Percentiles rank a stretch among this genome's conserved stretches.
Conservation (phyloP, 2,797 vertebrate genomes). For the Megalops cyprinoides region DNA sequence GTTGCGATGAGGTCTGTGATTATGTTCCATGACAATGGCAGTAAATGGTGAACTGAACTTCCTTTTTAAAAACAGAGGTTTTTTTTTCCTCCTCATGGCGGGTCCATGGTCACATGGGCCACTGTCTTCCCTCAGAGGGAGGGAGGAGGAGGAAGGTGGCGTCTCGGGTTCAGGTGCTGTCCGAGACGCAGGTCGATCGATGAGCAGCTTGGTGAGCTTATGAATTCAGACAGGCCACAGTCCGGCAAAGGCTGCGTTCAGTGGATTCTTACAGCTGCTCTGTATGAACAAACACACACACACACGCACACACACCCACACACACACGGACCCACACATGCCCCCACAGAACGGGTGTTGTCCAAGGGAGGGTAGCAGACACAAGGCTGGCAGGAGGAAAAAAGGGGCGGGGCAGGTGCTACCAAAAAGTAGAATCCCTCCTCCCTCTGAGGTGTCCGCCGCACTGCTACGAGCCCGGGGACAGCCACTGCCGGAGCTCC, state of each 20-base stretch:
- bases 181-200: neutral
- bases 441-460: slow-evolving; percentile 29
- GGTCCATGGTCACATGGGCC: neutral
- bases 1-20: neutral
- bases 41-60: neutral
- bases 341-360: slow-evolving; percentile 24
- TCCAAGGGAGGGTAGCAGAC: slow-evolving; percentile 38
- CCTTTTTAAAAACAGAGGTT: neutral
- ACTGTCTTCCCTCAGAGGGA: neutral
- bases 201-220: neutral
- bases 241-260: neutral
- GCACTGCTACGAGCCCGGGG: slow-evolving; percentile 71
- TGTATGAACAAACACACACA: neutral
- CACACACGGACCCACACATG: neutral
- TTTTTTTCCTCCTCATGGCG: neutral
- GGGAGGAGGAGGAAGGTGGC: neutral
- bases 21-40: neutral
- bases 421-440: slow-evolving; percentile 33
- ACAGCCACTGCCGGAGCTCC: slow-evolving; percentile 86
- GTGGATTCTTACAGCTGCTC: neutral
- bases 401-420: slow-evolving; percentile 27
- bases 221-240: neutral
- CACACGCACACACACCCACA: neutral
- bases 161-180: neutral
- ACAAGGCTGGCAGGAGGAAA: slow-evolving; percentile 44